Conservation (phyloP, 1,140 invertebrate genomes). For the Zeugodacus cucurbitae region DNA sequence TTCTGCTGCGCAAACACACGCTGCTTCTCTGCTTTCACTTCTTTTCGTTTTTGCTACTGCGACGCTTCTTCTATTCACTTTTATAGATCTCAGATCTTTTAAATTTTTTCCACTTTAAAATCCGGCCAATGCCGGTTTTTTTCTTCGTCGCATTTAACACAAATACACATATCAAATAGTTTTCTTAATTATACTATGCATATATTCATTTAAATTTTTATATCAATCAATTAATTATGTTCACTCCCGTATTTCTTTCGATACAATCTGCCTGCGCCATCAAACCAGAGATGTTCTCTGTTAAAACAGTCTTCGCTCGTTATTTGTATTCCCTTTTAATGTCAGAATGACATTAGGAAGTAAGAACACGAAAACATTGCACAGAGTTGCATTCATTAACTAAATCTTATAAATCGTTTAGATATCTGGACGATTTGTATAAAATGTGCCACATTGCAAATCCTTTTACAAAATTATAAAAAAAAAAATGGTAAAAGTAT, state of each 20-base stretch:
- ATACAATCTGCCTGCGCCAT: background rate
- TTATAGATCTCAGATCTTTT: background rate
- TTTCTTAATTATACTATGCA: background rate
- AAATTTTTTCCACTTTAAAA: background rate
- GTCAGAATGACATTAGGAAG: conserved; percentile 24
- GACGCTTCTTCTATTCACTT: conserved; percentile 23
- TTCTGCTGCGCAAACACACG: conserved; percentile 20
- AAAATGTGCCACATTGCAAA: no score
- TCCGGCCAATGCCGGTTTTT: conserved; percentile 4
- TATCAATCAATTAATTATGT: background rate
- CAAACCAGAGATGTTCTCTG: conserved; percentile 14
- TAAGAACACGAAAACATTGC: background rate
- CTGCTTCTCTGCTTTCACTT: conserved; percentile 35
- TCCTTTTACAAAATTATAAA: no score
- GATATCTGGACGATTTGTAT: background rate
- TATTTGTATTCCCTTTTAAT: background rate
- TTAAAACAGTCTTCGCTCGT: background rate
- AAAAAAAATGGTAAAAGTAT: no score
- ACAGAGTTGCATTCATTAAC: background rate
- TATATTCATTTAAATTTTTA: background rate
- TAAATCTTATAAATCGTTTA: background rate
- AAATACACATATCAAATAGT: background rate
- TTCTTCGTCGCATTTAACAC: conserved; percentile 9
- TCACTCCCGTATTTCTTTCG: background rate
- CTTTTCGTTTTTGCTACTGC: conserved; percentile 9